Evolutionary conservation across 2,888 invertebrate genomes (phyloP).

Genomic region (Lasius platythorax): DNA sequence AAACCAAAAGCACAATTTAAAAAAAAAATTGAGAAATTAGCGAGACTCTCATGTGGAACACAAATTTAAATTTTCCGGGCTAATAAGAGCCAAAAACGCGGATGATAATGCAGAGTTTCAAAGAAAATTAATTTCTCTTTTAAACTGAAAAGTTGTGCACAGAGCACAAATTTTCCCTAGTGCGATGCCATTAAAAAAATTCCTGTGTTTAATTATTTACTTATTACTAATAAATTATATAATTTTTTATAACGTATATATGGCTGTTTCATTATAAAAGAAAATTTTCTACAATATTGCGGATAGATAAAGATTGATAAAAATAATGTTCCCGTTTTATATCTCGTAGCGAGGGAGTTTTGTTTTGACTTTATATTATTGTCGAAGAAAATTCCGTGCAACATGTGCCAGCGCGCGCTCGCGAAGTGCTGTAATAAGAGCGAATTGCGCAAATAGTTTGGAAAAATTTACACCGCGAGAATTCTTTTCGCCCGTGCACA

Average conservation of each 20-base stretch:
- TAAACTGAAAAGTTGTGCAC: too few relatives aligned
- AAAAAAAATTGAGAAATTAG: too few relatives aligned
- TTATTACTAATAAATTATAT: not conserved
- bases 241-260: not conserved
- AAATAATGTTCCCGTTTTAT: not conserved
- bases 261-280: too few relatives aligned
- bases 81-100: too few relatives aligned
- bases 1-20: not conserved
- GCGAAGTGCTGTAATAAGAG: slow-evolving; percentile 36
- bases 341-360: not conserved
- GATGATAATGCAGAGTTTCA: too few relatives aligned
- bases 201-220: not conserved
- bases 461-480: slow-evolving; percentile 38
- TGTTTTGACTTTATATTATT: slow-evolving; percentile 5
- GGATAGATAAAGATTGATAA: not conserved
- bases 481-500: slow-evolving; percentile 34
- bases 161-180: too few relatives aligned
- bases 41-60: too few relatives aligned
- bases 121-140: too few relatives aligned
- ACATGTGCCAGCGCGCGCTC: not conserved
- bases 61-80: too few relatives aligned
- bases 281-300: not conserved
- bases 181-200: too few relatives aligned
- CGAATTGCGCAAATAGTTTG: slow-evolving; percentile 47
- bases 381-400: not conserved